These are phyloP conservation scores for Lepidurus couesii DNA, from an alignment of 1,140 invertebrate genomes.

Conservation along the genomic window DNA sequence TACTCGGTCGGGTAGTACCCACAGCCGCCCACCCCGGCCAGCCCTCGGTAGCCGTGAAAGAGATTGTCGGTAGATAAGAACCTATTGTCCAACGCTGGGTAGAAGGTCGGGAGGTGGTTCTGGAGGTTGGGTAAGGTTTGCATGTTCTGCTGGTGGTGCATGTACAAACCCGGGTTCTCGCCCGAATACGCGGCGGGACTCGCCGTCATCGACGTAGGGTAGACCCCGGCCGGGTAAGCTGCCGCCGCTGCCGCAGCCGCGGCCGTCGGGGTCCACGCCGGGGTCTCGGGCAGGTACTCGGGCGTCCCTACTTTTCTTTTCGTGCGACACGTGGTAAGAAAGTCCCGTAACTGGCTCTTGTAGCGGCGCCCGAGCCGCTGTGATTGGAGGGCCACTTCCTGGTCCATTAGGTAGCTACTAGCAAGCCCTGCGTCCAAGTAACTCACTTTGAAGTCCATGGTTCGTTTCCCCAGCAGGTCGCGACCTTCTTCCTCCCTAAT, in stretches of 20 bases:
- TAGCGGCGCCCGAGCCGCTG: conserved; percentile 72
- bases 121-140: conserved; percentile 65
- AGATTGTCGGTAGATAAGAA: conserved; percentile 73
- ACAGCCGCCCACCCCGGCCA: conserved; percentile 58
- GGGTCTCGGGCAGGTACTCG: conserved; percentile 25
- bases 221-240: conserved; percentile 42
- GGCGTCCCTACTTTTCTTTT: conserved; percentile 68
- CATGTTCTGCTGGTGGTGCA: conserved; percentile 63
- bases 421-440: conserved; percentile 88
- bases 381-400: conserved; percentile 54
- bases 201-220: conserved; percentile 44
- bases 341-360: conserved; percentile 86
- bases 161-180: conserved; percentile 68
- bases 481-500: conserved; percentile 94
- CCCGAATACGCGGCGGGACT: conserved; percentile 72
- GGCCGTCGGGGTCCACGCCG: conserved; percentile 57
- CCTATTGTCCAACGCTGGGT: conserved; percentile 59
- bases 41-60: conserved; percentile 75
- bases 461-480: conserved; percentile 89
- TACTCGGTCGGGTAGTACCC: conserved; percentile 66
- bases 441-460: conserved; percentile 98
- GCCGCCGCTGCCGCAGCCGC: conserved; percentile 54
- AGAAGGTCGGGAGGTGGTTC: conserved; percentile 37
- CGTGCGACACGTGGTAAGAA: conserved; percentile 81
- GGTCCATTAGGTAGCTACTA: conserved; percentile 80